phyloP scores from a whole-genome alignment of 1,140 invertebrate genomes.

The Pogonomyrmex californicus region DNA sequence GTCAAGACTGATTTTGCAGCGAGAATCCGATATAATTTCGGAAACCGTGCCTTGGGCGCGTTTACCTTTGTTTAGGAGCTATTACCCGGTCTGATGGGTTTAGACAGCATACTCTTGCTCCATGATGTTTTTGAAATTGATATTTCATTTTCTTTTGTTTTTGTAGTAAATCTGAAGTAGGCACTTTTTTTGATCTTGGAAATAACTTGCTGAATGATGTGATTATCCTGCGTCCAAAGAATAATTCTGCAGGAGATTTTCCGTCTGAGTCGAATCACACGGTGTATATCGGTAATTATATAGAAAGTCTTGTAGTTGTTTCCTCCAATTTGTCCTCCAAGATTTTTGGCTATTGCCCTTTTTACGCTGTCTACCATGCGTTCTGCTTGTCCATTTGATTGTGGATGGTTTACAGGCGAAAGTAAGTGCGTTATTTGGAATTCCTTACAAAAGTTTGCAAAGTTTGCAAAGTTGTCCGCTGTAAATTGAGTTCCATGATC shows the following conservation, averaged over 20 bases:
- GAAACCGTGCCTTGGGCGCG: no score
- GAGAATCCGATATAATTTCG: no score
- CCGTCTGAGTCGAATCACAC: not conserved
- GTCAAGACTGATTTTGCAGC: no score
- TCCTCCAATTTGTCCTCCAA: not conserved
- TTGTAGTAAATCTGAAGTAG: no score
- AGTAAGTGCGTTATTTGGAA: not conserved
- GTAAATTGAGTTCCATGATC: not conserved
- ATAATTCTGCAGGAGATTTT: not conserved
- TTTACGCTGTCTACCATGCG: not conserved
- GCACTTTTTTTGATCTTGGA: not conserved
- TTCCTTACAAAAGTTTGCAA: constrained; percentile 3
- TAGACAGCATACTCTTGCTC: no score
- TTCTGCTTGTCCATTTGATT: constrained; percentile 9
- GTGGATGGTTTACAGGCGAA: not conserved
- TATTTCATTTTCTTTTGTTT: no score
- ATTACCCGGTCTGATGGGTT: no score
- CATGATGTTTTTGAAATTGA: no score
- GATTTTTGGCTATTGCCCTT: not conserved
- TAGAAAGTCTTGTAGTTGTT: not conserved
- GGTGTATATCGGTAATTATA: not conserved
- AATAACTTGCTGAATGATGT: not conserved
- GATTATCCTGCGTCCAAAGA: not conserved
- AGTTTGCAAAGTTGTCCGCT: not conserved
- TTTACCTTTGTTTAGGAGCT: no score